Conservation (phyloP, 2,888 invertebrate genomes). For the Lasioglossum leucozonium region DNA sequence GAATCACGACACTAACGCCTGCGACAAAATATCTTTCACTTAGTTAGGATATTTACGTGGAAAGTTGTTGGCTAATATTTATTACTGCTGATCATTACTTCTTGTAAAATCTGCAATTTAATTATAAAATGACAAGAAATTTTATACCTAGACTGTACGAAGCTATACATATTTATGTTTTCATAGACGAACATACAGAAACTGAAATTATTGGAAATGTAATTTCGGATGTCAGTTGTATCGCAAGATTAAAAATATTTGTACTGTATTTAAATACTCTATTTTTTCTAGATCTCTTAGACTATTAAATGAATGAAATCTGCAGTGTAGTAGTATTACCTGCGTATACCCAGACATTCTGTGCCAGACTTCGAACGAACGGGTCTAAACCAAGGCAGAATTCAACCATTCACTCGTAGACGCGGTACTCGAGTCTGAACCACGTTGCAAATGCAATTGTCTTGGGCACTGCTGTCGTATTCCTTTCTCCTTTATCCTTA, state of each 20-base stretch:
- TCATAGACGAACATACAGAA: background rate
- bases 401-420: background rate
- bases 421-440: background rate
- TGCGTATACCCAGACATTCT: background rate
- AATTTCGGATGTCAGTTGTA: background rate
- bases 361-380: background rate
- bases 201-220: background rate
- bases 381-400: background rate
- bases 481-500: background rate
- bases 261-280: background rate
- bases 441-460: background rate
- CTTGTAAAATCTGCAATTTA: background rate
- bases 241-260: background rate
- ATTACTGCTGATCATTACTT: background rate
- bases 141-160: background rate
- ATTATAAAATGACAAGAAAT: too few species aligned
- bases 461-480: background rate
- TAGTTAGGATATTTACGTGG: constrained; percentile 5
- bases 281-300: background rate
- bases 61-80: constrained; percentile 16
- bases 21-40: constrained; percentile 41
- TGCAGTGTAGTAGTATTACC: background rate
- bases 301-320: background rate
- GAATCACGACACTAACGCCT: constrained; percentile 21
- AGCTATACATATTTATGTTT: background rate